Evolutionary conservation across 2,113 vertebrate species (phyloP).

Genomic region (Centrocercus urophasianus): DNA sequence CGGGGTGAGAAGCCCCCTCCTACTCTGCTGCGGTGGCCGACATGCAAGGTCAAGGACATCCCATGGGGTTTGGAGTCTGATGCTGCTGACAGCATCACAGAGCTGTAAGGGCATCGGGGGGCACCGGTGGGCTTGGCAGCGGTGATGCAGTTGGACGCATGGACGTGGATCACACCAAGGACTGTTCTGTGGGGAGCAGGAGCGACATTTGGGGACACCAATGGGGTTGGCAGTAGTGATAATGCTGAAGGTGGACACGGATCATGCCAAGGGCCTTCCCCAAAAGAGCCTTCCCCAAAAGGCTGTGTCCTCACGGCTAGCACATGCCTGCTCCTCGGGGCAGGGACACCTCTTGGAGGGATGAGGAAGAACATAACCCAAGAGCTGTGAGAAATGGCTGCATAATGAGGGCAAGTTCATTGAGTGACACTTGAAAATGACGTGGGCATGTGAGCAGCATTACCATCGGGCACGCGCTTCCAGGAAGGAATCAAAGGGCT

Average conservation of each 20-base stretch:
- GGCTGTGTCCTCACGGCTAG: neutral
- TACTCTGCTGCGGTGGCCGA: neutral
- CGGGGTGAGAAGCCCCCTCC: neutral
- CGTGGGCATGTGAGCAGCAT: conserved; percentile 27
- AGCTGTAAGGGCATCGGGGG: neutral
- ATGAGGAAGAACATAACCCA: neutral
- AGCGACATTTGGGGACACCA: no score
- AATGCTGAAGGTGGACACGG: neutral
- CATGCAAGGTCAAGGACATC: neutral
- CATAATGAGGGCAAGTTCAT: neutral
- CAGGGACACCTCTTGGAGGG: neutral
- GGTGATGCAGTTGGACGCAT: no score
- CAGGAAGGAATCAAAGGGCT: conserved; percentile 84
- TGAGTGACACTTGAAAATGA: neutral
- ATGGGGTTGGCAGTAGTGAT: neutral
- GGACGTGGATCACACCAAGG: no score
- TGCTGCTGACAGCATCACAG: no score
- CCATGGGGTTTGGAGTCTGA: neutral
- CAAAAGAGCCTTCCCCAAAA: neutral
- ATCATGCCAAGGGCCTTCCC: neutral
- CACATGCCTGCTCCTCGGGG: neutral
- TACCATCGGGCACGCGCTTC: conserved; percentile 26
- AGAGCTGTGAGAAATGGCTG: neutral
- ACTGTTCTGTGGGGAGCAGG: no score
- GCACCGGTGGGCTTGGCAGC: neutral